Base-by-base conservation (phyloP, 2,797 vertebrate genomes). In the Anomalospiza imberbis region DNA sequence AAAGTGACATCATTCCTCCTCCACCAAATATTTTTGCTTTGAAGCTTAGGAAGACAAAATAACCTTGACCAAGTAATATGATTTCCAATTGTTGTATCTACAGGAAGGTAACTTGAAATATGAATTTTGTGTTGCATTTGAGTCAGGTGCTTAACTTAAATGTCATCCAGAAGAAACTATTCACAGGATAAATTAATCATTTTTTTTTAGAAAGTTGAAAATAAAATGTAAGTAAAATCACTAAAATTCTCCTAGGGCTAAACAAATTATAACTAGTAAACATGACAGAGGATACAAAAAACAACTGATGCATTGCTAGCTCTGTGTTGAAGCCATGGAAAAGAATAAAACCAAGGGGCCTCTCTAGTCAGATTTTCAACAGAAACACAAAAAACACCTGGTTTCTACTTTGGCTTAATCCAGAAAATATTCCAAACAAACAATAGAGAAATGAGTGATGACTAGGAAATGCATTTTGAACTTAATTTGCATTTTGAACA, bases 1-100 rank as follows among this genome's bases (percentile, higher is more conserved):
- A 96, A 90, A 94, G 85, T 95, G 76, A 91, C 89, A 94, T 91
- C 76, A 87, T 79, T 95, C 95, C 81, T 85, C 83, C 92, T 91
- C 88, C 94, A 85, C 67, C 63, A 95, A 89, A 93, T 90, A 91
- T 75, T 91, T 96, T 97, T 96, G 45, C 67, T 94, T 78, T 91
- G 50, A 94, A 68, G 32, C 19, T 72, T 83, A 88, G 82, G 29
- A 67, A 79, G 36, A 90, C n/a, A 61, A 89, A 87, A 85, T 81
- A 88, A 72, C 40, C 92, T 91, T 91, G 88, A 82, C 74, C 45
- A 61, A 88, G 31, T 34, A 76, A 95, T 88, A 48, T 7, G 16
- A 34, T 88, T 85, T 91, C 38, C 48, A 45, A 20, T 78, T 88
- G 47, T 26, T 76, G 50, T 40, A 92, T 85, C 34, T 79, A 65